These are phyloP conservation scores for Pterocles burchelli DNA, from an alignment of 2,113 vertebrate genomes.

Conservation along the genomic window DNA sequence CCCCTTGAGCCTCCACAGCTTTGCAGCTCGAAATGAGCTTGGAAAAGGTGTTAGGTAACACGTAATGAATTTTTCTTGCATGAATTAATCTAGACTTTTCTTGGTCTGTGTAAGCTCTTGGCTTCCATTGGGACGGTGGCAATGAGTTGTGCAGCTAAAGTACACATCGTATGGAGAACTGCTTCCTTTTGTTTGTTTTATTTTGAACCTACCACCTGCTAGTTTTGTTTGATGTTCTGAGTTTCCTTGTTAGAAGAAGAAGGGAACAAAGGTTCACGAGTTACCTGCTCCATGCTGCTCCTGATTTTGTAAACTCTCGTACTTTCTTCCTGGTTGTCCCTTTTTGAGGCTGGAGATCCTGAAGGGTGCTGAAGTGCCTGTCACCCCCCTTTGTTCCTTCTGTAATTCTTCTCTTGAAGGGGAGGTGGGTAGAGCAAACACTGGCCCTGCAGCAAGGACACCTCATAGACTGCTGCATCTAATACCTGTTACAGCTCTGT, in stretches of 20 bases:
- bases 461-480: neutral
- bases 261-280: slow-evolving; percentile 10
- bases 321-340: neutral
- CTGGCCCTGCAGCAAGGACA: neutral
- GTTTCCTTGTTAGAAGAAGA: slow-evolving; percentile 49
- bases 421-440: neutral
- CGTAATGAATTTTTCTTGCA: slow-evolving; percentile 31
- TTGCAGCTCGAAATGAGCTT: neutral
- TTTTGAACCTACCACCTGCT: slow-evolving; percentile 67
- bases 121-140: slow-evolving; percentile 9
- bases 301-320: neutral
- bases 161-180: slow-evolving; percentile 61
- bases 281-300: neutral
- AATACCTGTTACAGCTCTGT: neutral
- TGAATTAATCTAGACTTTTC: slow-evolving; percentile 39
- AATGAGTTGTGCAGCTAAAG: slow-evolving; percentile 53
- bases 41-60: neutral
- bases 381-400: neutral
- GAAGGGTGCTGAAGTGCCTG: neutral
- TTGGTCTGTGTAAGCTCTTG: slow-evolving; percentile 33
- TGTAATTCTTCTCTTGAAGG: neutral
- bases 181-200: slow-evolving; percentile 68
- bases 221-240: slow-evolving; percentile 71
- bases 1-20: neutral
- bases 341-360: neutral